phyloP scores from a whole-genome alignment of 2,113 vertebrate species.

The Shinisaurus crocodilurus region DNA sequence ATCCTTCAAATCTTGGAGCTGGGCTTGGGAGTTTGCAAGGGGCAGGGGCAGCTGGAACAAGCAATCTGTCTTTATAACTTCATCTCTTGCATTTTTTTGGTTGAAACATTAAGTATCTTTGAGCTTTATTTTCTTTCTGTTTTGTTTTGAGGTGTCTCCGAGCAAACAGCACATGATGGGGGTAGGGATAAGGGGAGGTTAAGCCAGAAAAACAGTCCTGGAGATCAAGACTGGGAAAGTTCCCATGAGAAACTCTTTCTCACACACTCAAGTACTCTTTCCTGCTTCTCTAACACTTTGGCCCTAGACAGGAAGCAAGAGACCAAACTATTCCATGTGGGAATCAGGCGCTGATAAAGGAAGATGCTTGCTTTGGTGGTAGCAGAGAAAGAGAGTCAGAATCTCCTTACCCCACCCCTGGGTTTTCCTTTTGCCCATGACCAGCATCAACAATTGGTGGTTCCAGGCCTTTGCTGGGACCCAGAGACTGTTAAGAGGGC shows the following conservation, averaged over 20 bases:
- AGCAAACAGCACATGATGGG: neutral
- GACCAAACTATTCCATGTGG: conserved; percentile 21
- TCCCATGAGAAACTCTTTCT: conserved; percentile 33
- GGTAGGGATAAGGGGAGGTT: neutral
- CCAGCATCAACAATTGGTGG: neutral
- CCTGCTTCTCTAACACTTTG: conserved; percentile 29
- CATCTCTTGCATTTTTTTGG: neutral
- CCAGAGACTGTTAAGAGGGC: neutral
- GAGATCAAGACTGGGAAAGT: conserved; percentile 26
- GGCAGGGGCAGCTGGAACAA: neutral
- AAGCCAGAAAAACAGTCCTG: neutral
- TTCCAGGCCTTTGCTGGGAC: neutral
- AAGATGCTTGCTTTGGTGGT: neutral
- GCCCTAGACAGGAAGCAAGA: conserved; percentile 24
- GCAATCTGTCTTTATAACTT: neutral
- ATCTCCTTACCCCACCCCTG: neutral
- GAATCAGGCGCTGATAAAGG: neutral
- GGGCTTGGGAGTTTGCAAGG: neutral
- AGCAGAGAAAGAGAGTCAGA: neutral
- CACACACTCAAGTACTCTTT: neutral
- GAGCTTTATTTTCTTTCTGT: neutral
- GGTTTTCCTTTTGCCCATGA: neutral
- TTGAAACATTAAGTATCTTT: neutral
- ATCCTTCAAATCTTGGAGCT: neutral
- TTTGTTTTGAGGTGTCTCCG: neutral